phyloP scores from a whole-genome alignment of 2,797 vertebrate genomes.

The Aselliscus stoliczkanus region DNA sequence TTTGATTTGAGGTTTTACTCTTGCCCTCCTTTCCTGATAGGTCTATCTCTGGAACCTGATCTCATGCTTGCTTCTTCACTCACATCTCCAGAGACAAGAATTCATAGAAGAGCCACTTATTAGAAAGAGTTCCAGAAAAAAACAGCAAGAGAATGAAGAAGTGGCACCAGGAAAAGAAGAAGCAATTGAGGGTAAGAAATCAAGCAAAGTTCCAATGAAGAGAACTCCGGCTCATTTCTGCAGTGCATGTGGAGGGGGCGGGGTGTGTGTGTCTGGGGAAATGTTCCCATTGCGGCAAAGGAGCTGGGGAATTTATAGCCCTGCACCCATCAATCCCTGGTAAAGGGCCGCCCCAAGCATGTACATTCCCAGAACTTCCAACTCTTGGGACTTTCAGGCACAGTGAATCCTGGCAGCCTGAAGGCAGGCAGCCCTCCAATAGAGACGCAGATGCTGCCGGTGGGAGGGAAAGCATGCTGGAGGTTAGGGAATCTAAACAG shows the following conservation, averaged over 20 bases:
- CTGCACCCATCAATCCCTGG: no score
- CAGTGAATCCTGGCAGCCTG: background rate
- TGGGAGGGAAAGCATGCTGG: background rate
- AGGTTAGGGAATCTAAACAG: accelerated
- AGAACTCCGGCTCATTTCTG: background rate
- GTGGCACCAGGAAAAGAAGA: background rate
- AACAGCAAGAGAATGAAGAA: background rate
- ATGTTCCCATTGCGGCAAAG: accelerated
- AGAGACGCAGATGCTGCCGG: background rate
- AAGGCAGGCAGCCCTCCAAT: background rate
- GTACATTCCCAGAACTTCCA: background rate
- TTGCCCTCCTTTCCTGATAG: background rate
- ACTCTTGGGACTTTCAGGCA: background rate
- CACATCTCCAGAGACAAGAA: background rate
- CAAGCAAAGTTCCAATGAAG: background rate
- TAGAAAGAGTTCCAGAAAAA: background rate
- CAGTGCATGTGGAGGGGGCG: no score
- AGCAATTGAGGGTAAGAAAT: background rate
- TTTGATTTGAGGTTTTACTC: background rate
- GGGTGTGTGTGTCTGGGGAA: background rate
- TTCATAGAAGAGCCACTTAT: background rate
- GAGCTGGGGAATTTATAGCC: no score
- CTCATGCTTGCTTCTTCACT: background rate
- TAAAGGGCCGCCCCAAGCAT: background rate
- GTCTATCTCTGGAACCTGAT: background rate